Conservation (phyloP, 2,888 invertebrate species). For the Podabrus alpinus region DNA sequence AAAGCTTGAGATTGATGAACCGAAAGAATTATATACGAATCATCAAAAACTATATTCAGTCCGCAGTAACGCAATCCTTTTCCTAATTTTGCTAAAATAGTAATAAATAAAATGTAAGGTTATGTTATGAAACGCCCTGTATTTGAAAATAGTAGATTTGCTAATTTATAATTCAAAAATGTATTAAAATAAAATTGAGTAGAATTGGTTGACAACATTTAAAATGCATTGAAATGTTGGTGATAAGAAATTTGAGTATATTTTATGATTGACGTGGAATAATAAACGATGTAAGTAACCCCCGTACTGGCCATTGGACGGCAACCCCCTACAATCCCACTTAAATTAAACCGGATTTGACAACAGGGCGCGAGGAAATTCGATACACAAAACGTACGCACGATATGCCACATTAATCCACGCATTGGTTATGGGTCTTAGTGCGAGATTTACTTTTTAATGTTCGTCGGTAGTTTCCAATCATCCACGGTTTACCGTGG, state of each 20-base stretch:
- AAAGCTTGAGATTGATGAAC: too few relatives aligned
- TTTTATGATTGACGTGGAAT: slow-evolving; percentile 55
- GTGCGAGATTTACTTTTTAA: slow-evolving; percentile 55
- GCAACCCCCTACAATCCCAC: slow-evolving; percentile 46
- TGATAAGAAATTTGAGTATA: slow-evolving; percentile 52
- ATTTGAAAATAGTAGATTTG: too few relatives aligned
- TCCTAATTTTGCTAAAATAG: too few relatives aligned
- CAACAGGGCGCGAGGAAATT: slow-evolving; percentile 48
- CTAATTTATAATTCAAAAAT: background rate
- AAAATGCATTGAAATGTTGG: slow-evolving; percentile 56
- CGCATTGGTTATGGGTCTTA: slow-evolving; percentile 54
- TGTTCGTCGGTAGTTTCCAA: slow-evolving; percentile 53
- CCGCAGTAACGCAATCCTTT: too few relatives aligned
- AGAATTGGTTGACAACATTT: slow-evolving; percentile 34
- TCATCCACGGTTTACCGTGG: slow-evolving; percentile 38
- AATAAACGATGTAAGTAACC: slow-evolving; percentile 41
- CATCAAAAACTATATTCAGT: too few relatives aligned
- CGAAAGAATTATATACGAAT: too few relatives aligned
- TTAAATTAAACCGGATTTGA: slow-evolving; percentile 53
- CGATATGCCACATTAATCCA: slow-evolving; percentile 52
- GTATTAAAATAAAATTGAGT: slow-evolving; percentile 4
- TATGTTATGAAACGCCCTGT: too few relatives aligned
- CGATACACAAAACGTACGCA: slow-evolving; percentile 38
- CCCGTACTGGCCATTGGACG: slow-evolving; percentile 43
- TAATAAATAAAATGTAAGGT: too few relatives aligned